phyloP scores from a whole-genome alignment of 2,113 vertebrate genomes.

The Phycodurus eques region DNA sequence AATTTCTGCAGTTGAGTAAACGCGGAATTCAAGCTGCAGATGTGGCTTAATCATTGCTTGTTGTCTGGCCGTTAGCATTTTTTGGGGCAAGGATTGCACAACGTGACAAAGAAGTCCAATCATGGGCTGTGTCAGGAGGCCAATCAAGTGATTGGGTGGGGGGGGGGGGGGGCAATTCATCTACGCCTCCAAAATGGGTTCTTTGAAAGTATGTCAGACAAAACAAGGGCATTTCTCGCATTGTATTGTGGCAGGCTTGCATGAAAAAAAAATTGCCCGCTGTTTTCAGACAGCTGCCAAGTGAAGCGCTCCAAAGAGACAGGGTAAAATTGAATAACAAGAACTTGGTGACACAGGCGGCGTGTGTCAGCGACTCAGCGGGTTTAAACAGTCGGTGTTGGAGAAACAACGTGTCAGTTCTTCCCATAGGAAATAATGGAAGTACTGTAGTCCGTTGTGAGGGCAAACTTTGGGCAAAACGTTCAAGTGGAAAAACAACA shows the following conservation, averaged over 20 bases:
- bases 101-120: conserved; percentile 33
- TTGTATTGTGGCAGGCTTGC: conserved; percentile 24
- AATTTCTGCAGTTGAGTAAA: neutral
- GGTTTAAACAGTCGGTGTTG: neutral
- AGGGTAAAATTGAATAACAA: neutral
- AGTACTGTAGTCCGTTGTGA: too few species aligned
- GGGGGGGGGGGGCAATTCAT: neutral
- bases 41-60: neutral
- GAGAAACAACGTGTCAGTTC: neutral
- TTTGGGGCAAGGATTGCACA: neutral
- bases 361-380: neutral
- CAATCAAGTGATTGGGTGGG: conserved; percentile 25
- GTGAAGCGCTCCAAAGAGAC: conserved; percentile 2
- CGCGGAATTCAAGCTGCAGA: too few species aligned
- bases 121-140: conserved; percentile 25
- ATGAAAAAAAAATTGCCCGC: neutral
- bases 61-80: neutral
- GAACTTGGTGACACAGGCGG: conserved; percentile 3
- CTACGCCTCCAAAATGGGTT: neutral
- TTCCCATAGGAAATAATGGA: neutral
- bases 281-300: conserved; percentile 2
- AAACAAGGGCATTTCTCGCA: conserved; percentile 18
- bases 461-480: too few species aligned
- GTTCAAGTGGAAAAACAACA: neutral
- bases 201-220: neutral